Conservation (phyloP, 2,797 vertebrate genomes). For the Taeniopygia guttata region DNA sequence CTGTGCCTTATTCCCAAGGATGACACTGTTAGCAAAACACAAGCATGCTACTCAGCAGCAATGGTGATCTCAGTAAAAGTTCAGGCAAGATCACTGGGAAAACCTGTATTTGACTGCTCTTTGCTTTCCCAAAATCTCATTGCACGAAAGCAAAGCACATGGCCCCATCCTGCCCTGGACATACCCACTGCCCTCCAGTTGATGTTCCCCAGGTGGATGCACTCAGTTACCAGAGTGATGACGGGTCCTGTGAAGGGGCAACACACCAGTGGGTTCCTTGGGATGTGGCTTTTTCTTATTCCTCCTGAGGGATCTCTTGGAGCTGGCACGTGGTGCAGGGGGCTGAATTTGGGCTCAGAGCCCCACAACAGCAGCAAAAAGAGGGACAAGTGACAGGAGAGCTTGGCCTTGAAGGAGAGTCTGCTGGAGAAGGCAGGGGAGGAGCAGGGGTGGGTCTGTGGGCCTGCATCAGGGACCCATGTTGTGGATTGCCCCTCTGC, state of each 20-base stretch:
- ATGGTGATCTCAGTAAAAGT: not conserved
- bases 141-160: not conserved
- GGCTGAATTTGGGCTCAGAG: constrained; percentile 68
- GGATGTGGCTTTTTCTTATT: constrained; percentile 55
- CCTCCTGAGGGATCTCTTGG: constrained; percentile 77
- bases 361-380: constrained; percentile 70
- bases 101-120: not conserved
- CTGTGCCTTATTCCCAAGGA: not conserved
- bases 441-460: constrained; percentile 66
- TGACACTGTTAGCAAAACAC: not conserved
- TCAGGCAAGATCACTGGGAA: not conserved
- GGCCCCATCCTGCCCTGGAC: not conserved
- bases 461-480: constrained; percentile 73
- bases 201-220: constrained; percentile 82
- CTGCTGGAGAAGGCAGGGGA: constrained; percentile 69
- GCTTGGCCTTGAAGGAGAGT: constrained; percentile 75
- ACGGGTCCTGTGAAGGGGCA: constrained; percentile 78
- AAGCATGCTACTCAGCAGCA: not conserved
- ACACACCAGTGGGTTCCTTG: constrained; percentile 45
- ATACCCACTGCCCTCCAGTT: not conserved
- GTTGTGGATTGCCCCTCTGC: constrained; percentile 74
- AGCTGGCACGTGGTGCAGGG: constrained; percentile 69
- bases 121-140: not conserved
- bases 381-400: constrained; percentile 62
- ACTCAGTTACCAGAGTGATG: constrained; percentile 79